These are phyloP conservation scores for Denticeps clupeoides DNA, from an alignment of 2,797 vertebrate genomes.

Conservation along the genomic window DNA sequence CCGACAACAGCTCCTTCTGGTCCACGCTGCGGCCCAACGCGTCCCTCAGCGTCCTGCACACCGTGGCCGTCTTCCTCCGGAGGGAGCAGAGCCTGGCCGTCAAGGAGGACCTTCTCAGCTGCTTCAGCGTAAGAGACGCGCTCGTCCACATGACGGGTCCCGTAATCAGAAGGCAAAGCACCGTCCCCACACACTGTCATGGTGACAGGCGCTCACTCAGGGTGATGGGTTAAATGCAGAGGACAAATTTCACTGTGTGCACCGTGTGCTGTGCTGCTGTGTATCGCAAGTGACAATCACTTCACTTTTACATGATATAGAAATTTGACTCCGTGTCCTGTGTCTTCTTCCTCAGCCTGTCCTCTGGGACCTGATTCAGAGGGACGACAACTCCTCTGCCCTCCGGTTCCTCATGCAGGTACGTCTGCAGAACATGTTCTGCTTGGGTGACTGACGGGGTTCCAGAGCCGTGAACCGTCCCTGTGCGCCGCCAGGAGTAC, in stretches of 20 bases:
- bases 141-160: neutral
- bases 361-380: slow-evolving; percentile 76
- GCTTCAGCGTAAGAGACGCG: slow-evolving; percentile 71
- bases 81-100: slow-evolving; percentile 53
- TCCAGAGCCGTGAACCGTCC: neutral
- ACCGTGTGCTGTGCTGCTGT: too few relatives aligned
- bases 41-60: slow-evolving; percentile 63
- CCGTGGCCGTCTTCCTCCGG: slow-evolving; percentile 67
- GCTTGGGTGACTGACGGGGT: neutral
- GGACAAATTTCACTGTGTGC: too few relatives aligned
- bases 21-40: slow-evolving; percentile 59
- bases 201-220: too few relatives aligned
- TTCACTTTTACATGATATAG: too few relatives aligned
- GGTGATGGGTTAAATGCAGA: too few relatives aligned
- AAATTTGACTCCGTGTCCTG: neutral
- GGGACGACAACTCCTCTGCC: slow-evolving; percentile 61
- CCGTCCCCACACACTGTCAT: too few relatives aligned
- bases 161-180: too few relatives aligned
- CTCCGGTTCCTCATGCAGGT: slow-evolving; percentile 75
- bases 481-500: slow-evolving; percentile 58
- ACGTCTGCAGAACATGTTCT: too few relatives aligned
- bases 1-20: slow-evolving; percentile 79
- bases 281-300: too few relatives aligned
- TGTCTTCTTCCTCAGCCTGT: slow-evolving; percentile 53
- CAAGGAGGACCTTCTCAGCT: slow-evolving; percentile 77